Base-by-base conservation (phyloP, 2,113 vertebrate genomes). In the Paralichthys olivaceus region DNA sequence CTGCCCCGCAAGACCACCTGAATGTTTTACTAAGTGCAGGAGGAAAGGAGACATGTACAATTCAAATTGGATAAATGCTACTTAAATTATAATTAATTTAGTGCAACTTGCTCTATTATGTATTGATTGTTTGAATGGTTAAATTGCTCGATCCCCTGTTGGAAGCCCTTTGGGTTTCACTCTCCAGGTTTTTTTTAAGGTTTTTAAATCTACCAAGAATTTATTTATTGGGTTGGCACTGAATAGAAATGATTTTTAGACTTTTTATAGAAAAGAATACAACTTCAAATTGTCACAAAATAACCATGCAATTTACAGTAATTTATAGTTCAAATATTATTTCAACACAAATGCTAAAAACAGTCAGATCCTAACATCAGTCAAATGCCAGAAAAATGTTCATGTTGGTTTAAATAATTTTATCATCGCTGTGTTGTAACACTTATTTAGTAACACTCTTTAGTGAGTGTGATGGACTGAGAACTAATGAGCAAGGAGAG, bases 1-100 rank as follows among this genome's bases (percentile, higher is more conserved):
- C 69, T 67, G 54, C 49, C 47, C 60, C 54, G 57, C 56, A 71
- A n/a, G 8, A 53, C 25, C 62, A 51, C 56, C 70, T 70, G 37
- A 19, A 37, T 74, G 49, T 51, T 71, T 14, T 8, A 57, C 32
- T n/a, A 14, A 56, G 29, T 53, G 40, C 20, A 56, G 26, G 54
- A 72, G 43, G 43, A 54, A 43, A 59, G 28, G 69, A 54, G 28
- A 65, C 45, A 1, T 29, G 23, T 20, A 14, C 32, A 60, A 40
- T 22, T 63, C 0, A 29, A 55, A 71, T 66, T 76, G 57, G 22
- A 26, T 26, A 34, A 61, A 32, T 13, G 3, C 55, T 25, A n/a
- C 19, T 49, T 63, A 23, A n/a, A 11, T 72, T n/a, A 14, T 8
- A 7, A 77, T 34, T 56, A 51, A 63, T n/a, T 57, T 7, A 1